phyloP scores from a whole-genome alignment of 2,113 vertebrate genomes.

The Thymallus thymallus region DNA sequence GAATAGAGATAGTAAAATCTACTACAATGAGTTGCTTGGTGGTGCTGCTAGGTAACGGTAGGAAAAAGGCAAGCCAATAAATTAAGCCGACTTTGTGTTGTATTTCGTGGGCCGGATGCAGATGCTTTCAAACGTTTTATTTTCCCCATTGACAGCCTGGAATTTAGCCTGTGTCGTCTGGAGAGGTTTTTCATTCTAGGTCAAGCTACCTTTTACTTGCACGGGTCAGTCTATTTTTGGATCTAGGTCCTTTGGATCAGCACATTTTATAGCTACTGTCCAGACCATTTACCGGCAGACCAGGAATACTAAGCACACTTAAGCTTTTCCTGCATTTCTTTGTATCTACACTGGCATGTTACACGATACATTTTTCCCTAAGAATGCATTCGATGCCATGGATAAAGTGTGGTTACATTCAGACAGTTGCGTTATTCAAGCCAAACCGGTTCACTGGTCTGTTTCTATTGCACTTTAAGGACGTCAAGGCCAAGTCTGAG shows the following conservation, averaged over 20 bases:
- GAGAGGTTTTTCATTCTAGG: conserved; percentile 11
- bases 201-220: background rate
- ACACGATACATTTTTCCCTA: background rate
- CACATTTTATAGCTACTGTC: no score
- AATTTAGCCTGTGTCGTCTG: conserved; percentile 21
- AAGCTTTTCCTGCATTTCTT: no score
- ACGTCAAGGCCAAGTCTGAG: background rate
- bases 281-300: no score
- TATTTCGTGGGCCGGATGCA: conserved; percentile 17
- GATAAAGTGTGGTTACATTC: background rate
- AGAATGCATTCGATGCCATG: background rate
- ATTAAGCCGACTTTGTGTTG: conserved; percentile 37
- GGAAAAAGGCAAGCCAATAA: conserved; percentile 58
- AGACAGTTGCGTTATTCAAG: background rate
- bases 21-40: conserved; percentile 44
- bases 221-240: conserved; percentile 17
- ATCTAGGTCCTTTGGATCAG: no score
- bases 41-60: conserved; percentile 64
- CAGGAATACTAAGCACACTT: no score
- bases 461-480: background rate
- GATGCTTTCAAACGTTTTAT: conserved; percentile 25
- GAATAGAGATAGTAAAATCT: conserved; percentile 28
- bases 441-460: background rate
- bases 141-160: conserved; percentile 16
- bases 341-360: no score